Evolutionary conservation across 2,888 invertebrate genomes (phyloP).

Genomic region (Acanthopleura granulata): DNA sequence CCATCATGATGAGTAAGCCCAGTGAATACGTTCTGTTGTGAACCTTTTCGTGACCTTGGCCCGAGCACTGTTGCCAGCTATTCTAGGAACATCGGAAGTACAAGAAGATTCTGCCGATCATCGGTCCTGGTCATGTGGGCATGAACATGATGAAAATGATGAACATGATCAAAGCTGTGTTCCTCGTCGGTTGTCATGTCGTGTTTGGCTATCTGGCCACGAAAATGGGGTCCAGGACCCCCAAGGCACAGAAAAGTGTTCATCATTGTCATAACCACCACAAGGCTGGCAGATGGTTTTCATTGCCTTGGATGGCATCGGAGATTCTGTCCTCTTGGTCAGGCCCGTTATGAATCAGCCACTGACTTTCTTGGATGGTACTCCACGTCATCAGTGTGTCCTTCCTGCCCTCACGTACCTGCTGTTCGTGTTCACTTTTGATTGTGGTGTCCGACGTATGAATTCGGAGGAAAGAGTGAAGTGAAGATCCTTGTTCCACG

Average conservation of each 20-base stretch:
- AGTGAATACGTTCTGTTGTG: too few relatives aligned
- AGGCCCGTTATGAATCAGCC: not conserved
- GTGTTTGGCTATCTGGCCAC: not conserved
- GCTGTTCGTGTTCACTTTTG: not conserved
- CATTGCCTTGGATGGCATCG: not conserved
- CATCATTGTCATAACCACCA: not conserved
- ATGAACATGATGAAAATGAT: conserved; percentile 1
- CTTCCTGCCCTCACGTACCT: not conserved
- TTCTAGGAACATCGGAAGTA: not conserved
- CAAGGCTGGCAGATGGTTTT: not conserved
- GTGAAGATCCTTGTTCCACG: not conserved
- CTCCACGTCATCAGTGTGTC: not conserved
- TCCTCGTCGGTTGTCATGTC: not conserved
- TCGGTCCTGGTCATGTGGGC: not conserved
- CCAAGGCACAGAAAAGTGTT: not conserved
- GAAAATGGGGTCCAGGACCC: not conserved
- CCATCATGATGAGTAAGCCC: too few relatives aligned
- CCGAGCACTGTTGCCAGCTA: not conserved
- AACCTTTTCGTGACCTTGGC: not conserved
- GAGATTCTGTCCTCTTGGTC: not conserved
- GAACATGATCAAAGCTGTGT: not conserved
- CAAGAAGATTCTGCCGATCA: not conserved
- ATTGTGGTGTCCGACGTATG: not conserved
- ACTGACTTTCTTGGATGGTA: not conserved
- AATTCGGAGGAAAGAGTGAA: not conserved